Evolutionary conservation across 2,888 invertebrate species (phyloP), one percentile per base, ranked within the genome.

Genomic region (Caenorhabditis parvicauda): DNA sequence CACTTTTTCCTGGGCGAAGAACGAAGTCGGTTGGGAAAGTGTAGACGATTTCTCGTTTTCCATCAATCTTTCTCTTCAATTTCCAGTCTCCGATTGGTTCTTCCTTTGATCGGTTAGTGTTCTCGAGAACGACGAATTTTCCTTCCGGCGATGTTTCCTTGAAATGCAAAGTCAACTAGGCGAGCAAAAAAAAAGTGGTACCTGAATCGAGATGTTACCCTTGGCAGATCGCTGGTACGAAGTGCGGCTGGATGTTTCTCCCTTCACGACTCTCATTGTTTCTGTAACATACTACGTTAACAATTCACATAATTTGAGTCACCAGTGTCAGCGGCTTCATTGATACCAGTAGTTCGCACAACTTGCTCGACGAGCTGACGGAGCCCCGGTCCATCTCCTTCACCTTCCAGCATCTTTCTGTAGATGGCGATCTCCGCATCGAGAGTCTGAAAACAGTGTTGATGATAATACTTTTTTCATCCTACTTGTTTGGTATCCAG

Each of bases 391-490:
- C 84, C 82, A 77, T 81, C 84, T 74, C 85, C 85, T 66, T 86
- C 85, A 44, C 84, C 83, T 75, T 85, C 85, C 74, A 85, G 76
- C 77, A 85, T 82, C 69, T 85, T 85, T 65, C 85, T 81, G 82
- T 86, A 85, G 62, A 85, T 85, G 64, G 84, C 84, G 67, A 85
- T 86, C 75, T 85, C 85, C 54, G 84, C 82, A 76, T 86, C 85
- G 59, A 85, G 76, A 14, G 84, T 84, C 62, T 74, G 35, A 22
- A 59, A 46, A 46, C 22, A 2, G n/a, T 12, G 45, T 27, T 9
- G 12, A 4, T 42, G 42, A 19, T 42, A 14, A 5, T 39, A 39
- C 39, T 9, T n/a, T 39, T n/a, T 6, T 39, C 41, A 22, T 4
- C 6, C n/a, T 17, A 66, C 66, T 51, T 67, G 82, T 68, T 86